phyloP scores from a whole-genome alignment of 2,888 invertebrate species.

The Unio pictorum region DNA sequence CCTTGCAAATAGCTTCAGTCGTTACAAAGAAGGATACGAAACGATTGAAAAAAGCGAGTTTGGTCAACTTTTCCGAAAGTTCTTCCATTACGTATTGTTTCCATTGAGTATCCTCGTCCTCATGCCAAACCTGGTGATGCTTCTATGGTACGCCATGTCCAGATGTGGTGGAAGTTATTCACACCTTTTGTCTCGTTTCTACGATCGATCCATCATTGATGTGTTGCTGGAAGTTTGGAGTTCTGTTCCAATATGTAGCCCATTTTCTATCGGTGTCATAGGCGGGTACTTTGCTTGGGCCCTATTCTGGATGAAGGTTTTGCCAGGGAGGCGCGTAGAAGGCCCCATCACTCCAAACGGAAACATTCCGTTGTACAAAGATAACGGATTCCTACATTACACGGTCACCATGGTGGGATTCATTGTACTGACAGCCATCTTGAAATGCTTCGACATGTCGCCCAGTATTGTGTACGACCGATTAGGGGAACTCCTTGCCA shows the following conservation, averaged over 20 bases:
- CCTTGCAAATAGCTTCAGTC: constrained; percentile 46
- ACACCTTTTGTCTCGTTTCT: constrained; percentile 31
- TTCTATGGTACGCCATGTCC: constrained; percentile 57
- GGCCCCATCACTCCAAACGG: constrained; percentile 74
- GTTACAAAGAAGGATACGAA: constrained; percentile 33
- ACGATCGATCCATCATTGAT: constrained; percentile 32
- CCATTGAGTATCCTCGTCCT: constrained; percentile 56
- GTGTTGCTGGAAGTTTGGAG: constrained; percentile 62
- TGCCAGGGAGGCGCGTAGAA: constrained; percentile 70
- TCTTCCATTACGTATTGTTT: constrained; percentile 49
- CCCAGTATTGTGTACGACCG: constrained; percentile 72
- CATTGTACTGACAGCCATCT: constrained; percentile 55
- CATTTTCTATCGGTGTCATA: constrained; percentile 52
- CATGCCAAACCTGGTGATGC: constrained; percentile 59
- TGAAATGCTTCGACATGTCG: constrained; percentile 64
- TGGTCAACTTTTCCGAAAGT: constrained; percentile 25
- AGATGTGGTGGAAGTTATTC: constrained; percentile 58
- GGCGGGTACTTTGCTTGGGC: constrained; percentile 70
- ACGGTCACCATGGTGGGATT: constrained; percentile 70
- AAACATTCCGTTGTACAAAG: constrained; percentile 72
- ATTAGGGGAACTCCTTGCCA: constrained; percentile 73
- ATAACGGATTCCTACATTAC: constrained; percentile 74
- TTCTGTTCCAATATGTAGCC: constrained; percentile 48
- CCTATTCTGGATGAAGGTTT: constrained; percentile 70
- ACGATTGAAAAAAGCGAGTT: constrained; percentile 38